Evolutionary conservation across 2,113 vertebrate genomes (phyloP).

Genomic region (Montifringilla adamsi): DNA sequence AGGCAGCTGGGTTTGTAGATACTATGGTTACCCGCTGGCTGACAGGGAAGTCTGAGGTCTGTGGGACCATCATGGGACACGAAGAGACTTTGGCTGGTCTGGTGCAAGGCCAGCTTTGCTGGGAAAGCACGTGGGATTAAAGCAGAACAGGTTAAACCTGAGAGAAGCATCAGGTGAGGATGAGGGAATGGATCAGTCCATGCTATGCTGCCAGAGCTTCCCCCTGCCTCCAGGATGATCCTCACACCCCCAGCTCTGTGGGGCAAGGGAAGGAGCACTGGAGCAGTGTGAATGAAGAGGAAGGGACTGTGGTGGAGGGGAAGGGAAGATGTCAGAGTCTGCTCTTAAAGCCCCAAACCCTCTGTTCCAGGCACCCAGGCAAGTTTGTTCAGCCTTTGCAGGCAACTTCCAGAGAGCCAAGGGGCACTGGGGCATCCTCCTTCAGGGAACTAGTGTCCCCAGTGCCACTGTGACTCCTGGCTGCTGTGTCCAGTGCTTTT

Average conservation of each 20-base stretch:
- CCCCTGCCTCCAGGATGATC: neutral
- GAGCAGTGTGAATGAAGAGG: neutral
- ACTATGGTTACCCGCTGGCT: neutral
- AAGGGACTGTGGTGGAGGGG: neutral
- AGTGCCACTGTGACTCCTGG: neutral
- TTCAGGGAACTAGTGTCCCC: neutral
- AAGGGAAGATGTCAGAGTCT: neutral
- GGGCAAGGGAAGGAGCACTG: neutral
- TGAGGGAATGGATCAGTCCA: neutral
- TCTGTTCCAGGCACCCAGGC: neutral
- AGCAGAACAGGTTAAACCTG: neutral
- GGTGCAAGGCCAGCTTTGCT: accelerated
- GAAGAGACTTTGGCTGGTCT: neutral
- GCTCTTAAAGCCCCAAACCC: neutral
- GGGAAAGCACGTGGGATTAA: accelerated
- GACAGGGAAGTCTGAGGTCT: neutral
- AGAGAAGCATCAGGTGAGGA: neutral
- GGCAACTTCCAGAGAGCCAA: neutral
- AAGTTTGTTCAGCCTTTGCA: neutral
- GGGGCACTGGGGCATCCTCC: neutral
- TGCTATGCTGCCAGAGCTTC: neutral
- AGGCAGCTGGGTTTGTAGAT: neutral
- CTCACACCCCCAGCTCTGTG: neutral
- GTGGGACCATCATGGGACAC: neutral
- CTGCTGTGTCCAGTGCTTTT: accelerated